Evolutionary conservation across 2,888 invertebrate species (phyloP), one percentile per base, ranked within the genome.

Genomic region (Drosophila fungiperda): DNA sequence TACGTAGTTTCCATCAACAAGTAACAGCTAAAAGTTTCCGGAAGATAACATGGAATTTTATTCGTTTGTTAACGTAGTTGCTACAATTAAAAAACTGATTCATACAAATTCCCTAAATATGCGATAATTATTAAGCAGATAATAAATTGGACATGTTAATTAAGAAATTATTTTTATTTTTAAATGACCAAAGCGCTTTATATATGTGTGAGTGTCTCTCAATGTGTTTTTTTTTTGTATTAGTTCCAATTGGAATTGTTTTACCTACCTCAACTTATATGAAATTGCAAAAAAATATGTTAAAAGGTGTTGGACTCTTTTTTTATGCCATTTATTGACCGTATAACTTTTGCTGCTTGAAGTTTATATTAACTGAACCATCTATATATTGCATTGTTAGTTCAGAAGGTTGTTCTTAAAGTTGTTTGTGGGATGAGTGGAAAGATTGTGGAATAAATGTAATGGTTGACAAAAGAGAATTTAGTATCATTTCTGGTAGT

Each of bases 41-140:
- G 68, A 67, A 49, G 68, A 67, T 67, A 67, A 67, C 20, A 33
- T 11, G 12, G 9, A 17, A n/a, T 15, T 1, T 23, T n/a, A 4
- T 9, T 42, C 8, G 2, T 6, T 12, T 9, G 35, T 12, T n/a
- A 12, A 3, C 17, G 40, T 26, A 65, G n/a, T 45, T 36, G n/a
- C 50, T 20, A n/a, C 11, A 26, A 38, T 26, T 20, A 32, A 9
- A n/a, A 12, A 2, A 49, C 33, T 68, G 57, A 68, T 15, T 57
- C 49, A 55, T n/a, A 54, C 9, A 38, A 11, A 12, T 66, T 53
- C 45, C 6, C 17, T 23, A 15, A 32, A 32, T 45, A 26, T 38
- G 68, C 48, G 48, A 55, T 33, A 33, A 17, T 20, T 67, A 33
- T 23, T 38, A 20, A 48, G 36, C 23, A 45, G 32, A 53, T 23